Evolutionary conservation across 1,140 invertebrate genomes (phyloP).

Genomic region (Wasmannia auropunctata): DNA sequence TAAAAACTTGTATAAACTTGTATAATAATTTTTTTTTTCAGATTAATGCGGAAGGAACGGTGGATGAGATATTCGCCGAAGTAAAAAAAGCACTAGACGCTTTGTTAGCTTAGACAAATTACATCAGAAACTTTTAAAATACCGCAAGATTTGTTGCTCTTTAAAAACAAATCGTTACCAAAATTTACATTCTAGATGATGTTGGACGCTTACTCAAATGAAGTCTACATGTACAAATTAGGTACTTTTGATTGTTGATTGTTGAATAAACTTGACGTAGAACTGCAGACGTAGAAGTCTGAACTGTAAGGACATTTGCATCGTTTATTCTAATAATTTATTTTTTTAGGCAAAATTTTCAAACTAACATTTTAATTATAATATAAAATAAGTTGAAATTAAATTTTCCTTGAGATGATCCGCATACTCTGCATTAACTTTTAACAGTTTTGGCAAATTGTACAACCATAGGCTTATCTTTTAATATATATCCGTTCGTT

Average conservation of each 20-base stretch:
- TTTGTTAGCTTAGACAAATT: conserved; percentile 60
- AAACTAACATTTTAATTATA: not conserved
- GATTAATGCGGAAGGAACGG: conserved; percentile 92
- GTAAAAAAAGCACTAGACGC: conserved; percentile 87
- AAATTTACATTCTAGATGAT: conserved; percentile 10
- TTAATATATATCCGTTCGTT: conserved; percentile 95
- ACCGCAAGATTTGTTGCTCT: not conserved
- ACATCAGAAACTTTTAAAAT: not conserved
- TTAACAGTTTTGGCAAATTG: conserved; percentile 91
- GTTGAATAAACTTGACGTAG: conserved; percentile 34
- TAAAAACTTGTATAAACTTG: not conserved
- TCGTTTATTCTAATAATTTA: not conserved
- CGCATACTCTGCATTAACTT: conserved; percentile 56
- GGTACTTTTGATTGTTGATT: conserved; percentile 22
- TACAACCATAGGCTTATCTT: conserved; percentile 96
- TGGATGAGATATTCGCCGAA: conserved; percentile 92
- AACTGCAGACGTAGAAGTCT: not conserved
- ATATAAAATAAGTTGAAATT: conserved; percentile 22
- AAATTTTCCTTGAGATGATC: too few relatives aligned
- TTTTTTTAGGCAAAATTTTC: not conserved
- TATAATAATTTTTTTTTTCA: conserved; percentile 83
- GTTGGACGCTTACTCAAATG: not conserved
- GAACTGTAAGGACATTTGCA: not conserved
- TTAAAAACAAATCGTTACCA: not conserved
- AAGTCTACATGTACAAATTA: conserved; percentile 7